Base-by-base conservation (phyloP, 1,140 invertebrate genomes). In the Campoletis sonorensis region DNA sequence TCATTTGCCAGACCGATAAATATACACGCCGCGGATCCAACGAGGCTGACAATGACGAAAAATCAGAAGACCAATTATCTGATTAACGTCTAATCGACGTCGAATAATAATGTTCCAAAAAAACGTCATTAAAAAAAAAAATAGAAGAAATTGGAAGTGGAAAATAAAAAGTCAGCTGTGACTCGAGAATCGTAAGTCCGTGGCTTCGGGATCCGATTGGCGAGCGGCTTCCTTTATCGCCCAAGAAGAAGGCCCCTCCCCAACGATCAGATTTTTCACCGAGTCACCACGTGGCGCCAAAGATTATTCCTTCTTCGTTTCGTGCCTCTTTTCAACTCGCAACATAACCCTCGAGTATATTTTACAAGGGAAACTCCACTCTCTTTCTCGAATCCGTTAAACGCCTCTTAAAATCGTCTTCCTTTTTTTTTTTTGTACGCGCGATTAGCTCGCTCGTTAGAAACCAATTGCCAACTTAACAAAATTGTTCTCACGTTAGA, bases 201-300 rank as follows among this genome's bases (percentile, higher is more conserved):
- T 0, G 30, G n/a, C n/a, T 23, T 49, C 21, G 40, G 8, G 37
- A 49, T 72, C 40, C 8, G 70, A 40, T 37, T 37, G 27, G 67
- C 49, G 70, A 81, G 85, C 85, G 83, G 87, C 85, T 49, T 83
- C 80, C 71, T 87, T 84, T 84, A 81, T 23, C 23, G 61, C 11
- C 61, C 23, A 26, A 23, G n/a, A 40, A 26, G 70, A 26, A 72
- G 33, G 70, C 61, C 40, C 71, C 27, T 70, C 78, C 13, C 45
- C 73, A 71, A 51, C 75, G 83, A 76, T 76, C 64, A 80, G 85
- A 85, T 86, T 85, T 83, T 84, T 83, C 85, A 84, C 61, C 79
- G 81, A 87, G 88, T 89, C 87, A 90, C 87, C 71, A 81, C 80
- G 85, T 85, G 88, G 88, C 87, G 88, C 88, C 88, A 87, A 83